Conservation (phyloP, 2,888 invertebrate species). For the Noctua janthe region DNA sequence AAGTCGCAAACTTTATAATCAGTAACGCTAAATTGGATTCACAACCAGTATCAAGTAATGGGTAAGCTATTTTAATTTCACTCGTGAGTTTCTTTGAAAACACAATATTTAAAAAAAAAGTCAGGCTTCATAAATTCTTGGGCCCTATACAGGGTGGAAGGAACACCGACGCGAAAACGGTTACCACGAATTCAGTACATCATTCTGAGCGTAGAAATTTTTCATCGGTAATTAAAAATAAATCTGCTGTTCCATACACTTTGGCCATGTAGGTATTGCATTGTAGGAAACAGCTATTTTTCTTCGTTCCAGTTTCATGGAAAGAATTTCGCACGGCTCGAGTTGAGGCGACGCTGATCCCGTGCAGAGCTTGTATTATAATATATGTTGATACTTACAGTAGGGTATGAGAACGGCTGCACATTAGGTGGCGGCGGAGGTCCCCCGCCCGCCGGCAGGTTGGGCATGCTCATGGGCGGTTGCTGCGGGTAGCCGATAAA, state of each 20-base stretch:
- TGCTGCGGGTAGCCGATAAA: constrained; percentile 94
- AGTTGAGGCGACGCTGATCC: background rate
- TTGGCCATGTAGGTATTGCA: too few relatives aligned
- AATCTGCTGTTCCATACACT: too few relatives aligned
- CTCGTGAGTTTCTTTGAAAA: background rate
- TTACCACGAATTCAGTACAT: too few relatives aligned
- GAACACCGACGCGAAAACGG: too few relatives aligned
- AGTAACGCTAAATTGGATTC: constrained; percentile 92
- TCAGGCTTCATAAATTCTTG: background rate
- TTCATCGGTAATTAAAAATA: too few relatives aligned
- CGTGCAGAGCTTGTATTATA: background rate
- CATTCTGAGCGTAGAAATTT: too few relatives aligned
- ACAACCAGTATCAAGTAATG: constrained; percentile 83
- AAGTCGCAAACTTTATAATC: constrained; percentile 97
- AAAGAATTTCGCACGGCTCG: background rate
- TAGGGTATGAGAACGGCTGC: constrained; percentile 92
- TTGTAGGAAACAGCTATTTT: too few relatives aligned
- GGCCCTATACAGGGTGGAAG: too few relatives aligned
- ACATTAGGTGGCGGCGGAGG: constrained; percentile 80
- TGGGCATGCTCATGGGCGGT: constrained; percentile 76
- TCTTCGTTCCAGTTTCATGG: background rate
- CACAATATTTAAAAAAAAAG: background rate
- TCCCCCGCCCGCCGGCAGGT: constrained; percentile 77
- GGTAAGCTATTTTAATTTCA: constrained; percentile 73
- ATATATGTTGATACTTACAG: constrained; percentile 76